Percentiles rank a stretch among this genome's conserved stretches.
phyloP scores from a whole-genome alignment of 2,113 vertebrate species.

The Thinocorus orbignyianus region DNA sequence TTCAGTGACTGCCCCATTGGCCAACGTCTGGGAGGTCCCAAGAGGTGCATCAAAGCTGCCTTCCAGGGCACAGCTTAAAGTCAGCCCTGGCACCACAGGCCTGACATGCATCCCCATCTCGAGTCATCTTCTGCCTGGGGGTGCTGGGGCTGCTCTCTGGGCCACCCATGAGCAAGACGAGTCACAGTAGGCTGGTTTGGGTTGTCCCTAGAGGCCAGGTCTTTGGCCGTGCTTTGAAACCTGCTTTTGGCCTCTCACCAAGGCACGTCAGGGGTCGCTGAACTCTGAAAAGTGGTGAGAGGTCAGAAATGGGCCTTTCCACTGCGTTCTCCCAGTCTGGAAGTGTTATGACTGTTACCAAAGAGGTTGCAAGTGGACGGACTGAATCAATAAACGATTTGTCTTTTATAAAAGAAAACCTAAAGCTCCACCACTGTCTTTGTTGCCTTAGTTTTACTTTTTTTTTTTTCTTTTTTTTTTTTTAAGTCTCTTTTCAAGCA shows the following conservation, averaged over 20 bases:
- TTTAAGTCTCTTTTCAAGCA: neutral
- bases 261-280: neutral
- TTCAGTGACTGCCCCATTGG: rapidly evolving
- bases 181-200: neutral
- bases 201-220: neutral
- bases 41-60: neutral
- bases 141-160: neutral
- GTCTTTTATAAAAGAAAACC: conserved; percentile 64
- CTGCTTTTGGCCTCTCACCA: conserved; percentile 28
- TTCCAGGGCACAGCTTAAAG: neutral
- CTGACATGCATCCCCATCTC: neutral
- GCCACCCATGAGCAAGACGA: rapidly evolving
- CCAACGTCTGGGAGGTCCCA: neutral
- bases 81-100: neutral
- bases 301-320: conserved; percentile 8
- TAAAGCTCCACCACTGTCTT: neutral
- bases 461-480: neutral
- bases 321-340: conserved; percentile 46
- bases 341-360: conserved; percentile 57
- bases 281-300: conserved; percentile 19
- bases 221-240: conserved; percentile 23
- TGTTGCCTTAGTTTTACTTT: neutral
- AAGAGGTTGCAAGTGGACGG: conserved; percentile 68
- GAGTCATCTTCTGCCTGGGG: neutral
- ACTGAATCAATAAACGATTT: conserved; percentile 50